A percentile compares a stretch with the other conserved stretches of the same genome.
Evolutionary conservation across 2,113 vertebrate species (phyloP).

Genomic region (Balaeniceps rex): DNA sequence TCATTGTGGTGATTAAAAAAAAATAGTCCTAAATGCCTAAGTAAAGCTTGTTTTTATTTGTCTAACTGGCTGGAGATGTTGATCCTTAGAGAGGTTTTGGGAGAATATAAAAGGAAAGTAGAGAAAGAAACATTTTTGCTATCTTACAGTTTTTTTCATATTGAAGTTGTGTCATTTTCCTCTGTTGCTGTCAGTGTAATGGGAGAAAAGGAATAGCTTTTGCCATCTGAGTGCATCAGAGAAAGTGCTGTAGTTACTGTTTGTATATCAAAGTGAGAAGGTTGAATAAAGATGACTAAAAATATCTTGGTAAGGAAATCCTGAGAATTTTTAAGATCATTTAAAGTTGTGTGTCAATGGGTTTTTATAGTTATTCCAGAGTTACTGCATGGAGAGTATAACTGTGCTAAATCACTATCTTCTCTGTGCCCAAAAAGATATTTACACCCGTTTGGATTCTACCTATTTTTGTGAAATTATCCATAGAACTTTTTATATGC

Average conservation of each 20-base stretch:
- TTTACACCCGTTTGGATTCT: neutral
- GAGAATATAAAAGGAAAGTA: neutral
- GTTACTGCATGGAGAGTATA: neutral
- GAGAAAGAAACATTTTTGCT: neutral
- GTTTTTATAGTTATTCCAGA: neutral
- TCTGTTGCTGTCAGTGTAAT: neutral
- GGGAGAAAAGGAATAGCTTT: neutral
- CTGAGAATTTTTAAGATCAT: neutral
- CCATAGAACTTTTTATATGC: neutral
- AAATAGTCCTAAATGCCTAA: neutral
- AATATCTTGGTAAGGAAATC: neutral
- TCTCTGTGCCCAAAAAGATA: neutral
- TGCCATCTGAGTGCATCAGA: neutral
- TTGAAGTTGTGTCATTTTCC: neutral
- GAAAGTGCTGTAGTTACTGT: neutral
- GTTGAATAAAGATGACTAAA: neutral
- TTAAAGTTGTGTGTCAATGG: neutral
- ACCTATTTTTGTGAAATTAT: neutral
- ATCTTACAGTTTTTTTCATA: neutral
- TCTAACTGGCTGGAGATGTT: neutral
- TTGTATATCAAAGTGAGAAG: neutral
- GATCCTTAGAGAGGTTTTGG: neutral
- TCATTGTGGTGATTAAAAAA: neutral
- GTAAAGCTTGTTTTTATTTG: neutral
- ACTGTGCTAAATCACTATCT: neutral